Evolutionary conservation across 2,113 vertebrate species (phyloP), one percentile per base, ranked within the genome.

Genomic region (Pica pica): DNA sequence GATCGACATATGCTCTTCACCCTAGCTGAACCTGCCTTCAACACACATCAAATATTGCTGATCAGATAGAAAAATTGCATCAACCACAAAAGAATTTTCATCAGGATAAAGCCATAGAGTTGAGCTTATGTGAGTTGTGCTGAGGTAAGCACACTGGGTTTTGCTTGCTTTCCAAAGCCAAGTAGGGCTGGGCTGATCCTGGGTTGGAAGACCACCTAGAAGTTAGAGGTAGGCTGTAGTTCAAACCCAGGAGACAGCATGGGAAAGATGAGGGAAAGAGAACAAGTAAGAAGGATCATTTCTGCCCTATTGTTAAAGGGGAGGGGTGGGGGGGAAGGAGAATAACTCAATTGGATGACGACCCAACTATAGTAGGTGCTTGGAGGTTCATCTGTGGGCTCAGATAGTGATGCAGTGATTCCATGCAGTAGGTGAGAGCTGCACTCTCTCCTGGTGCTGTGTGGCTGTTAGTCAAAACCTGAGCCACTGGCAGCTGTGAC

Each of bases 1-100:
- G 35, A 81, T 22, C 1, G 0, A 87, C 60, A 76, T 46, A 52
- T 11, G 44, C 69, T 92, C n/a, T 78, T 96, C 87, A 94, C 83
- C 88, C 69, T 41, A 94, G 73, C 35, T 94, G 83, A 96, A 91
- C 94, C 55, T 84, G 89, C n/a, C 70, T 83, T 86, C 73, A 92
- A 82, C 22, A 60, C 64, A 52, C 83, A 75, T 59, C 60, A 78
- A 75, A 89, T 80, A 73, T 28, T 68, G 86, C 77, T 87, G 80
- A 84, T 82, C 80, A 79, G 93, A 84, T 23, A 77, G 20, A 73
- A 92, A 85, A 88, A 92, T 14, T 41, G 47, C 17, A 26, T 67
- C 27, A 86, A 65, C 50, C 64, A 70, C 41, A 44, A 24, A 88
- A 85, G 42, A 87, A 65, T 53, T 69, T 90, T 90, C 4, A 5